Base-by-base conservation (phyloP, 2,888 invertebrate species). In the Papilio protenor region DNA sequence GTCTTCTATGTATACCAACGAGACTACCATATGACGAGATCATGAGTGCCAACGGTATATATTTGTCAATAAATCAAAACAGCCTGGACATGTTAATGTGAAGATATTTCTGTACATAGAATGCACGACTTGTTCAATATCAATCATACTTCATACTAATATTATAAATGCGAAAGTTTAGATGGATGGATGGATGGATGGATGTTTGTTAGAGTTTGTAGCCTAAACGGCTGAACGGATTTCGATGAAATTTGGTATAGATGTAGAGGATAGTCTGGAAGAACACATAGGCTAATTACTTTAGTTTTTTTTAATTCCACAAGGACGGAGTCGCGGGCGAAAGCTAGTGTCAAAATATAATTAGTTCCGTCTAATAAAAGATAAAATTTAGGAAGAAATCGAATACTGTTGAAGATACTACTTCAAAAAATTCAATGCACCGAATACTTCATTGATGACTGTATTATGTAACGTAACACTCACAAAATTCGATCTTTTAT, bases 41-140 rank as follows among this genome's bases (percentile, higher is more conserved):
- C 47, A n/a, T 59, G 47, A 59, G 27, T 71, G 76, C 76, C 76
- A 76, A 76, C 23, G n/a, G 71, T 27, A 71, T 21, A 76, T 59
- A 61, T 71, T 49, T 71, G 23, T 6, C 27, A 75, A 75, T 75
- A 55, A 66, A 75, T 75, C 75, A 75, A 64, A 73, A 77, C 73
- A n/a, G 47, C 40, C 73, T 18, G 66, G 73, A 73, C 73, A 66
- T 45, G 27, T 57, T 73, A 77, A 77, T 77, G 71, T 66, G 66
- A 23, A 23, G 55, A 57, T 77, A 77, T 73, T 73, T 77, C 45
- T 21, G 57, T 66, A 23, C 27, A 73, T 45, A 64, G 18, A 71
- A 55, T 66, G 73, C 66, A 16, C 23, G 61, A 5, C 12, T 12
- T 40, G 64, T 72, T 45, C 66, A 55, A 77, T 47, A 64, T 73